These are phyloP conservation scores for Galeruca laticollis DNA, from an alignment of 2,888 invertebrate species.

Conservation along the genomic window DNA sequence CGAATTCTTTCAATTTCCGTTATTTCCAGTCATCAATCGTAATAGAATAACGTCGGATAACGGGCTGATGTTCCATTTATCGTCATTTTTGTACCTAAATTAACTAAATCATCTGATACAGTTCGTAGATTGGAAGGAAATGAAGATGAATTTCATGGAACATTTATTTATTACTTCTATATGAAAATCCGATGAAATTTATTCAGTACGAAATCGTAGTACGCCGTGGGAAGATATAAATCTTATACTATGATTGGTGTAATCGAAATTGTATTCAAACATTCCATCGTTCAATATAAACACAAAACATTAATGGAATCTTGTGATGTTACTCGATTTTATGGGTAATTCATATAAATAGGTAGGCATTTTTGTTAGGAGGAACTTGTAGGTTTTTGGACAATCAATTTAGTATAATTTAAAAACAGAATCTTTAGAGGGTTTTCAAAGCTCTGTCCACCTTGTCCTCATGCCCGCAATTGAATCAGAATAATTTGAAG, in stretches of 20 bases:
- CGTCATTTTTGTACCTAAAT: slow-evolving; percentile 43
- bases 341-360: no score
- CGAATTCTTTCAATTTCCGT: slow-evolving; percentile 42
- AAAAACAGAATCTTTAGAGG: no score
- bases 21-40: slow-evolving; percentile 51
- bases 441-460: no score
- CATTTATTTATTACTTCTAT: slow-evolving; percentile 2
- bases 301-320: not conserved
- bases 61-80: slow-evolving; percentile 36
- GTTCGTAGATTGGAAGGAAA: slow-evolving; percentile 32
- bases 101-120: slow-evolving; percentile 37
- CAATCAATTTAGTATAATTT: no score
- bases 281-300: not conserved
- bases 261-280: not conserved
- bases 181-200: not conserved
- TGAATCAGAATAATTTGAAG: no score
- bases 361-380: no score
- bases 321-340: not conserved
- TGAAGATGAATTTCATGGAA: slow-evolving; percentile 37
- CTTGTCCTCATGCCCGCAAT: no score
- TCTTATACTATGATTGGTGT: not conserved
- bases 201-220: not conserved
- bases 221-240: not conserved
- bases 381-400: no score
- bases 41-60: slow-evolving; percentile 45